These are phyloP conservation scores for Nomada goodeniana DNA, from an alignment of 2,888 invertebrate species.

Conservation along the genomic window DNA sequence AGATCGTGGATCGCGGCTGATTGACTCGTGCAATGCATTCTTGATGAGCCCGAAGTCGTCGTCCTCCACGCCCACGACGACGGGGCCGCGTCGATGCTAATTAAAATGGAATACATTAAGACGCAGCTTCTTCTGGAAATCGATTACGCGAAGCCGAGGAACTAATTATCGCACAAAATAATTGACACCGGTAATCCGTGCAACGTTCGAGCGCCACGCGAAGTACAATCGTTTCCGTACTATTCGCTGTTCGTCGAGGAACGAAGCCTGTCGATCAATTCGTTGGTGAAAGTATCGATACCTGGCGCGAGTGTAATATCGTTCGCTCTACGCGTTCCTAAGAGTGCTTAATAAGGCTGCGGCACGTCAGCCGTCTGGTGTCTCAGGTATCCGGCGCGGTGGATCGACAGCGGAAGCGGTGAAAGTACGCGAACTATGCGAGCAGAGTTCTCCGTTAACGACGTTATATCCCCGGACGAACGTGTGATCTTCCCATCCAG, in stretches of 20 bases:
- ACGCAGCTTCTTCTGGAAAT: constrained; percentile 6
- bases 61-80: constrained; percentile 31
- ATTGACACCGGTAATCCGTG: neutral
- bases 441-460: constrained; percentile 51
- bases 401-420: constrained; percentile 59
- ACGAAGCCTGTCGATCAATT: constrained; percentile 19
- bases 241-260: neutral
- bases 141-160: neutral
- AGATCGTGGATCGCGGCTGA: constrained; percentile 63
- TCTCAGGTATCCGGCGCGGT: constrained; percentile 62
- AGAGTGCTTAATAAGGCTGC: constrained; percentile 70
- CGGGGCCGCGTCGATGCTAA: constrained; percentile 48
- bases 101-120: constrained; percentile 63
- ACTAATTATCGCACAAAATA: neutral
- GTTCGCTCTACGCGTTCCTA: constrained; percentile 63
- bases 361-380: constrained; percentile 62
- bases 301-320: constrained; percentile 27
- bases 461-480: constrained; percentile 42
- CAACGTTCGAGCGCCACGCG: neutral
- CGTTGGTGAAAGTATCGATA: constrained; percentile 18
- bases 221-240: neutral
- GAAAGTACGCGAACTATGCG: constrained; percentile 74
- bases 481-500: neutral
- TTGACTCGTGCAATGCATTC: constrained; percentile 63
- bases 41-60: constrained; percentile 60